A percentile compares a stretch with the other conserved stretches of the same genome.
Conservation (phyloP, 2,888 invertebrate species). For the Clepsis dumicolana region DNA sequence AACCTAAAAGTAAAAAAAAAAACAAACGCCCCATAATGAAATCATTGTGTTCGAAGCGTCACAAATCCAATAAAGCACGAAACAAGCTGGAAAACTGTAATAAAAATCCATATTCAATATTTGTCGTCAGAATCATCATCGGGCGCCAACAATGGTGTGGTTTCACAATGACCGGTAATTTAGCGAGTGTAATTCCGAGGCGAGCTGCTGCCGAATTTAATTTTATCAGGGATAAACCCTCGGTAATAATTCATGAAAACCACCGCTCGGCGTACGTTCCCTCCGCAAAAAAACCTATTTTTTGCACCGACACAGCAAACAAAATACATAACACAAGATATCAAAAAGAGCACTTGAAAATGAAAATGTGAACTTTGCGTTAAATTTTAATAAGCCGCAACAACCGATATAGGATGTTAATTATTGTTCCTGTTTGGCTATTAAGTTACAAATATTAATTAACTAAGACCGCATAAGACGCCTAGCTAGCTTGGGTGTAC, state of each 20-base stretch:
- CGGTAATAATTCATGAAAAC: conserved; percentile 71
- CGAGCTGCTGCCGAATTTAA: conserved; percentile 70
- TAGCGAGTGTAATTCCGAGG: conserved; percentile 68
- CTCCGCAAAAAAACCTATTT: conserved; percentile 20
- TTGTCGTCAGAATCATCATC: conserved; percentile 63
- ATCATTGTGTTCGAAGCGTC: conserved; percentile 8
- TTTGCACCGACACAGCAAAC: conserved; percentile 17
- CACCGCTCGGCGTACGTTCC: conserved; percentile 51
- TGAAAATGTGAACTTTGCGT: not conserved
- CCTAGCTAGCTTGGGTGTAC: conserved; percentile 11
- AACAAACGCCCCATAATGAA: not conserved
- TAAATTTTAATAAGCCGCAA: not conserved
- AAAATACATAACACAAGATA: conserved; percentile 25
- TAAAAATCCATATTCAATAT: conserved; percentile 68
- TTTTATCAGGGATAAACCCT: conserved; percentile 71
- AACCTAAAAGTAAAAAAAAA: not conserved
- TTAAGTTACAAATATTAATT: conserved; percentile 33
- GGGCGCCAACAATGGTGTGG: conserved; percentile 61
- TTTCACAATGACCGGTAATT: conserved; percentile 74
- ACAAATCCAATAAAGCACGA: conserved; percentile 33
- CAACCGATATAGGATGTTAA: not conserved
- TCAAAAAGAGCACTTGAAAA: not conserved
- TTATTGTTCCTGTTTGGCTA: not conserved
- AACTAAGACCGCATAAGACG: conserved; percentile 28
- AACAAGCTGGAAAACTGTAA: conserved; percentile 48